Conservation (phyloP, 2,797 vertebrate genomes). For the Syngnathus acus region DNA sequence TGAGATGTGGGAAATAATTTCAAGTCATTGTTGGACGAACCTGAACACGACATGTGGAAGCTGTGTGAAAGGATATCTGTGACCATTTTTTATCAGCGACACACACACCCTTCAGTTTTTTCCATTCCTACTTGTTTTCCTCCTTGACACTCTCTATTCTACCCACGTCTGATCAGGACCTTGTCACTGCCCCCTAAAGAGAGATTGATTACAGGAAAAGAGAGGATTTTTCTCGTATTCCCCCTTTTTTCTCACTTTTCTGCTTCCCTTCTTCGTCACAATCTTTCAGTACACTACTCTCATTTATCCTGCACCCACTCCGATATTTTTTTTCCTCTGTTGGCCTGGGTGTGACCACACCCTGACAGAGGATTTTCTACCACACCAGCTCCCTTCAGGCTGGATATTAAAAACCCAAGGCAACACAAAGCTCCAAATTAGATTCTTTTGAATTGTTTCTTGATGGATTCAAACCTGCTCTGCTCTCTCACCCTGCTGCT, state of each 20-base stretch:
- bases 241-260: constrained; percentile 20
- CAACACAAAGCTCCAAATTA: constrained; percentile 35
- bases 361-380: constrained; percentile 13
- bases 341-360: constrained; percentile 28
- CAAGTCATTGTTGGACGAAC: not conserved
- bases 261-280: constrained; percentile 16
- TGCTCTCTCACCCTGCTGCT: constrained; percentile 7
- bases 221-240: constrained; percentile 46
- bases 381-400: constrained; percentile 17
- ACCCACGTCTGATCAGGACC: constrained; percentile 54
- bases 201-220: constrained; percentile 65
- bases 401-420: constrained; percentile 35
- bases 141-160: constrained; percentile 48
- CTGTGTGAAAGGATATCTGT: constrained; percentile 2
- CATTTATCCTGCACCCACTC: constrained; percentile 6
- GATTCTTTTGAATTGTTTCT: constrained; percentile 28
- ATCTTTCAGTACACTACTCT: not conserved
- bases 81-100: constrained; percentile 33
- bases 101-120: constrained; percentile 6
- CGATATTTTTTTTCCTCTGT: not conserved
- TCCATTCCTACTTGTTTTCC: constrained; percentile 17
- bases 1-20: constrained; percentile 4
- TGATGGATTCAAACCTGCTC: constrained; percentile 21
- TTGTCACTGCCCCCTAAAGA: constrained; percentile 55
- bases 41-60: constrained; percentile 11